Evolutionary conservation across 2,888 invertebrate species (phyloP), one percentile per base, ranked within the genome.

Genomic region (Atrina japonica): DNA sequence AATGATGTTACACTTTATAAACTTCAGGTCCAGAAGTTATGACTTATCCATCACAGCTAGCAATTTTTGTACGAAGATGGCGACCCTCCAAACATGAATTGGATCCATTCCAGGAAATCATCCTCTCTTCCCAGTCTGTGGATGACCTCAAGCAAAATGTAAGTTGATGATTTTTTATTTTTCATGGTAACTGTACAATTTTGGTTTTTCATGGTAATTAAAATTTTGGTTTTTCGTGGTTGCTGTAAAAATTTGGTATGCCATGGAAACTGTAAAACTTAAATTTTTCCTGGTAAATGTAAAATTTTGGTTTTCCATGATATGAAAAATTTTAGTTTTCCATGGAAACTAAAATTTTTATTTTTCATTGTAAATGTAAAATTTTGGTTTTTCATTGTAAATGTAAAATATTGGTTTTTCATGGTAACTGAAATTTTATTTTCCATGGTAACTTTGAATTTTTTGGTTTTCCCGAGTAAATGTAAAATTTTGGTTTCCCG

Each of bases 91-190:
- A 81, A 3, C 89, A 87, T 70, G 80, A 86, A 56, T 76, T 91
- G 21, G 90, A 88, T 45, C 86, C 88, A 0, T 86, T 91, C 69
- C 77, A 86, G 69, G 91, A 91, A 77, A 82, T 91, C 21, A 81
- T 91, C 35, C 79, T 91, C 50, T 81, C 84, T 27, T 81, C 85
- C 41, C 85, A 88, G 40, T 88, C 90, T 21, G 85, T 90, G 2
- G 87, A 88, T 6, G 90, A 90, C 67, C 87, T 92, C 35, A 90
- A 89, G 76, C 65, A 82, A 59, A 91, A 90, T 92, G 93, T 93
- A 89, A 88, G 86, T 30, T 43, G 23, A 16, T 50, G 14, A 50
- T 27, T 27, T 21, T 2, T 50, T 50, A 11, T 21, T 9, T 23
- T 43, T 16, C 2, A 43, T 43, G n/a, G n/a, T 43, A n/a, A n/a